These are phyloP conservation scores for Falcunculus frontatus DNA, from an alignment of 2,113 vertebrate species.

Conservation along the genomic window DNA sequence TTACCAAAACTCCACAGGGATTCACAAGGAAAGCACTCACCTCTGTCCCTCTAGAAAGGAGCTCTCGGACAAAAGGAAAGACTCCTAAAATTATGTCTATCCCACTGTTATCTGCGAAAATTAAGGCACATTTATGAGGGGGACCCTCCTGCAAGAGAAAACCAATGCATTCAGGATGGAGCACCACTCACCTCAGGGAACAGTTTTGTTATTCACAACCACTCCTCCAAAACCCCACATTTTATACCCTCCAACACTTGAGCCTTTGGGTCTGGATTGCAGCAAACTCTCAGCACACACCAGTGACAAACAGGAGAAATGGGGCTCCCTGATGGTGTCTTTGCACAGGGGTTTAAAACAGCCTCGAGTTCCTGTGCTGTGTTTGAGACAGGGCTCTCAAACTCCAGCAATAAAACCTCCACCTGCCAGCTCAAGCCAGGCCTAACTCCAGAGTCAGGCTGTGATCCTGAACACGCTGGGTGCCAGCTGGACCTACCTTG, in stretches of 20 bases:
- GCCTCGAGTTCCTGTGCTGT: background rate
- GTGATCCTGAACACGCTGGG: rapidly evolving
- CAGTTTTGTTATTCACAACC: background rate
- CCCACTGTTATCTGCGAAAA: conserved; percentile 99
- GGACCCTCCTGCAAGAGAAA: conserved; percentile 97
- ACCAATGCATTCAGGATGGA: conserved; percentile 69
- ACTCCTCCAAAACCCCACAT: background rate
- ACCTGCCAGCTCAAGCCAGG: background rate
- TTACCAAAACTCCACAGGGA: background rate
- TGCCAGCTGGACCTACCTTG: background rate
- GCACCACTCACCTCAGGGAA: background rate
- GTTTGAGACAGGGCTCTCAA: background rate
- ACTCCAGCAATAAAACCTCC: background rate
- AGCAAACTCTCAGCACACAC: background rate
- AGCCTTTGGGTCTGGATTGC: background rate
- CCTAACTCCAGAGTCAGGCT: background rate
- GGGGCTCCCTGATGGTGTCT: background rate
- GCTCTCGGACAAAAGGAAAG: conserved; percentile 98
- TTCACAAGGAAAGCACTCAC: conserved; percentile 55
- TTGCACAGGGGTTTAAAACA: background rate
- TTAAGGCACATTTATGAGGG: conserved; percentile 99
- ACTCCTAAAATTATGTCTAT: conserved; percentile 98
- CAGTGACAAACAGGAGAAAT: background rate
- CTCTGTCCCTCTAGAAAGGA: conserved; percentile 94
- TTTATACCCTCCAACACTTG: background rate